These are phyloP conservation scores for Stigmatopora nigra DNA, from an alignment of 2,113 vertebrate genomes.

Conservation along the genomic window DNA sequence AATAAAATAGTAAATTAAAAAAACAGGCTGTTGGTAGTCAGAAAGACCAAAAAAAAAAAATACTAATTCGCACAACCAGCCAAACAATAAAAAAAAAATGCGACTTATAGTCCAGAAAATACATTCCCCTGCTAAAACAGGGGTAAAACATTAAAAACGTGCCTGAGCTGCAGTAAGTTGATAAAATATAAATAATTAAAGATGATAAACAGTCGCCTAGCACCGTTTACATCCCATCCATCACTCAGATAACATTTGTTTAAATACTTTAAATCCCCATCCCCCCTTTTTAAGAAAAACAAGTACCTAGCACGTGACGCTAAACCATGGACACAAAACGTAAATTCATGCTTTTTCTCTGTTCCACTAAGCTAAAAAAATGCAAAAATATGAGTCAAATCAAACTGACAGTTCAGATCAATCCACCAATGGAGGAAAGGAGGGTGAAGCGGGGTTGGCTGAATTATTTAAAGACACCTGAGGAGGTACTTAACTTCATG, in stretches of 20 bases:
- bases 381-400: constrained; percentile 43
- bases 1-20: no score
- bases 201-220: not conserved
- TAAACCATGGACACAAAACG: not conserved
- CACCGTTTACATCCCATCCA: constrained; percentile 5
- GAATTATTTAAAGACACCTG: constrained; percentile 63
- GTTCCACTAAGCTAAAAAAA: constrained; percentile 59
- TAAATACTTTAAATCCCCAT: constrained; percentile 5
- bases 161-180: not conserved
- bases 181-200: not conserved
- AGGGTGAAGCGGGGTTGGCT: constrained; percentile 34
- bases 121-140: not conserved
- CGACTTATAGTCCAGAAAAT: no score
- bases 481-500: constrained; percentile 53
- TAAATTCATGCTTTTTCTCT: constrained; percentile 2
- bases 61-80: no score
- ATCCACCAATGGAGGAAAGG: constrained; percentile 31
- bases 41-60: no score
- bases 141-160: not conserved
- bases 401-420: constrained; percentile 38
- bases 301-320: not conserved
- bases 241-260: constrained; percentile 2
- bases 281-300: not conserved
- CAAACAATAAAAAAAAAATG: no score
- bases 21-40: no score